These are phyloP conservation scores for Lepus europaeus DNA, from an alignment of 2,113 vertebrate genomes.

Conservation along the genomic window DNA sequence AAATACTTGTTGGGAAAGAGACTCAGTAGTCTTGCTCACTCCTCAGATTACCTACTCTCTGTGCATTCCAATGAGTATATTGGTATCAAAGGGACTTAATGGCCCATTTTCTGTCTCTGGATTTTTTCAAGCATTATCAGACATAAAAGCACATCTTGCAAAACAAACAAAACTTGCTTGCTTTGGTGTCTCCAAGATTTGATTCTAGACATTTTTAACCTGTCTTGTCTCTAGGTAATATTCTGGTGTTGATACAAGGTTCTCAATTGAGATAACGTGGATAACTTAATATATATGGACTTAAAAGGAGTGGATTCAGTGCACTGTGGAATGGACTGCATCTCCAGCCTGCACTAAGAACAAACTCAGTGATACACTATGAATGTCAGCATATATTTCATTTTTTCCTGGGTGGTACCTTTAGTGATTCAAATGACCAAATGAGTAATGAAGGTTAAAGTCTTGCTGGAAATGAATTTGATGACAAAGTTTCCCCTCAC, in stretches of 20 bases:
- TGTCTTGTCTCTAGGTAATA: constrained; percentile 37
- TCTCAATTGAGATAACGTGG: neutral
- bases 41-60: neutral
- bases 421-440: constrained; percentile 42
- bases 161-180: neutral
- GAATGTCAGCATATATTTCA: neutral
- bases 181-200: constrained; percentile 13
- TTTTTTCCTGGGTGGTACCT: constrained; percentile 37
- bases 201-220: constrained; percentile 29
- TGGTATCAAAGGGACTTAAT: constrained; percentile 43
- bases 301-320: constrained; percentile 52
- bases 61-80: neutral
- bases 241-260: constrained; percentile 32
- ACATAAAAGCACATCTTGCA: neutral
- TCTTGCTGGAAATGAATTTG: constrained; percentile 36
- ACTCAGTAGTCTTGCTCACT: neutral
- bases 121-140: neutral
- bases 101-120: neutral
- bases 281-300: neutral
- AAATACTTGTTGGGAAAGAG: constrained; percentile 33
- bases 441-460: constrained; percentile 20
- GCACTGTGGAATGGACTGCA: neutral
- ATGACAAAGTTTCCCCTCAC: constrained; percentile 19
- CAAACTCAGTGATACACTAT: neutral
- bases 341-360: neutral